Conservation (phyloP, 2,113 vertebrate genomes). For the Thomomys bottae region DNA sequence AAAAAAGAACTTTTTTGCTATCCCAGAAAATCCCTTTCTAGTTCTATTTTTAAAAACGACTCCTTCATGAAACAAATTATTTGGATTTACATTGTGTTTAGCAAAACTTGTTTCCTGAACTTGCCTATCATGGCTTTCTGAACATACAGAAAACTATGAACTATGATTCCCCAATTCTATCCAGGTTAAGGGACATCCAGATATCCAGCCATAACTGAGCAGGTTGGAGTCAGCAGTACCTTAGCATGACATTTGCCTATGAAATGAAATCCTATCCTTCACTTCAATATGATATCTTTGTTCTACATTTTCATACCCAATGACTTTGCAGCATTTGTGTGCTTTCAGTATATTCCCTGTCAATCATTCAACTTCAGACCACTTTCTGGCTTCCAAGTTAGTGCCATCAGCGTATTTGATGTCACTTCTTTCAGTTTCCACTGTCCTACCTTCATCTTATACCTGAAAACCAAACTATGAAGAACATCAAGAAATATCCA, state of each 20-base stretch:
- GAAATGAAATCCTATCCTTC: not conserved
- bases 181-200: not conserved
- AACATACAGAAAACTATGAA: slow-evolving; percentile 7
- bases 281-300: not conserved
- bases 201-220: not conserved
- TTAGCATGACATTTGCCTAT: not conserved
- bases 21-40: not conserved
- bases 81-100: slow-evolving; percentile 8
- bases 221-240: not conserved
- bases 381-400: not conserved
- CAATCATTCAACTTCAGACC: not conserved
- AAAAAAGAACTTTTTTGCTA: not conserved
- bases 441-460: not conserved
- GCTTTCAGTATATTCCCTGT: not conserved
- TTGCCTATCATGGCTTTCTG: not conserved
- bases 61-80: not conserved
- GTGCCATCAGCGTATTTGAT: not conserved
- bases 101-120: slow-evolving; percentile 24
- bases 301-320: not conserved
- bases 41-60: not conserved
- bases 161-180: not conserved
- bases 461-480: not conserved
- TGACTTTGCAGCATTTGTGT: not conserved
- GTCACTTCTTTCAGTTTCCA: not conserved
- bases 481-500: not conserved